These are phyloP conservation scores for Notospermus geniculatus DNA, from an alignment of 1,140 invertebrate genomes.

Conservation along the genomic window DNA sequence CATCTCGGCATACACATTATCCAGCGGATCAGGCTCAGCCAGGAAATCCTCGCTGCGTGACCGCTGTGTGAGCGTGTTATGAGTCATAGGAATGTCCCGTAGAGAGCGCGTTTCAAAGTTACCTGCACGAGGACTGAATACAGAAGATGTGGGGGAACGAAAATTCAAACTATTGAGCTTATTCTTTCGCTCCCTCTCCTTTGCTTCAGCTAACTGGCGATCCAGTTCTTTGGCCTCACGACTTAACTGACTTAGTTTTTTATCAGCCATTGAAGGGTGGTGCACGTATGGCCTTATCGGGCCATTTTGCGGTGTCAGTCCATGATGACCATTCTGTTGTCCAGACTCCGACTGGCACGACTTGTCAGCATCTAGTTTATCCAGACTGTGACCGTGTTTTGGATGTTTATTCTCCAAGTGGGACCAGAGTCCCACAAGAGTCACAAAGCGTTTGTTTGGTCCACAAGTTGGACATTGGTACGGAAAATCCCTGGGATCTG, in stretches of 20 bases:
- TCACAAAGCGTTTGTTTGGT: slow-evolving; percentile 29
- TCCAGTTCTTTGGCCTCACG: no score
- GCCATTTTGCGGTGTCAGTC: background rate
- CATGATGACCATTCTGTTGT: background rate
- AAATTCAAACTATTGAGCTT: no score
- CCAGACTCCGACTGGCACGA: background rate
- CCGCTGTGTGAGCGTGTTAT: background rate
- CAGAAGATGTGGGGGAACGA: no score
- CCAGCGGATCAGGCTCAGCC: background rate
- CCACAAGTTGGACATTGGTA: slow-evolving; percentile 46
- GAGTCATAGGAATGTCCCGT: no score
- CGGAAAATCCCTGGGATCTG: slow-evolving; percentile 24
- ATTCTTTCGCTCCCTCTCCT: no score
- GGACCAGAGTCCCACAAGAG: slow-evolving; percentile 31
- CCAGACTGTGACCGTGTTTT: background rate
- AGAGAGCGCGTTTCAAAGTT: no score
- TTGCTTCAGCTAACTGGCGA: no score
- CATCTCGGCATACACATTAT: background rate
- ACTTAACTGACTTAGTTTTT: no score
- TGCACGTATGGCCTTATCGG: background rate
- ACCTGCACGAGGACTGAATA: no score
- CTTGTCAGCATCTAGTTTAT: background rate
- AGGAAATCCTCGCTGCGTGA: background rate
- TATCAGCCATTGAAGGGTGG: background rate
- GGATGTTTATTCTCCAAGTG: slow-evolving; percentile 41